Conservation (phyloP, 64 coral and sea anemone genomes). For the Montipora cactus region DNA sequence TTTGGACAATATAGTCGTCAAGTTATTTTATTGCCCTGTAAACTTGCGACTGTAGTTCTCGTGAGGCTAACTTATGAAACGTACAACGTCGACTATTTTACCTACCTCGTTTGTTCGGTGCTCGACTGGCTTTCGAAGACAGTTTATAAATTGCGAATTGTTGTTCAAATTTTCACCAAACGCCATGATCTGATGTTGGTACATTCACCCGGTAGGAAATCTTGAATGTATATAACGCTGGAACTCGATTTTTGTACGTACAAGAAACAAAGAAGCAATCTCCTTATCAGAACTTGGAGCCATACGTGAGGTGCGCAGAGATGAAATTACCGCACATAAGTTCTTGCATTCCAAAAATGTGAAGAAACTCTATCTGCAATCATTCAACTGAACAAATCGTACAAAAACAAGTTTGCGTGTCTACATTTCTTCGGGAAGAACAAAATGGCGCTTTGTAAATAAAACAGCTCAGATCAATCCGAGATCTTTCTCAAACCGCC, state of each 20-base stretch:
- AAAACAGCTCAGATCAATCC: slow-evolving; percentile 18
- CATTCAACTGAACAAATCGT: background rate
- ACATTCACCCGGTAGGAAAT: slow-evolving; percentile 14
- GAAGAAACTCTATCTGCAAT: slow-evolving; percentile 28
- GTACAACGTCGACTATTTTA: no score
- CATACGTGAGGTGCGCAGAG: slow-evolving; percentile 32
- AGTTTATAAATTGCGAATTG: slow-evolving; percentile 83
- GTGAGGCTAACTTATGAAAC: no score
- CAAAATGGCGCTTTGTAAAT: slow-evolving; percentile 56
- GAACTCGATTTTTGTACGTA: slow-evolving; percentile 5
- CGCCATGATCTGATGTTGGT: background rate
- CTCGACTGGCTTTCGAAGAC: slow-evolving; percentile 81
- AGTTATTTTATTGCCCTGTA: no score
- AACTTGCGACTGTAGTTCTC: no score
- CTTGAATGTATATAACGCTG: background rate
- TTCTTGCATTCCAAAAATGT: slow-evolving; percentile 50
- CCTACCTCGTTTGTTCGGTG: slow-evolving; percentile 85
- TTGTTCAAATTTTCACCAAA: slow-evolving; percentile 72
- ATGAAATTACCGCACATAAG: slow-evolving; percentile 25
- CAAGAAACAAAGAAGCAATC: background rate
- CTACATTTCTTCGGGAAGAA: slow-evolving; percentile 35
- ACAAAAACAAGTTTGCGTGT: slow-evolving; percentile 41
- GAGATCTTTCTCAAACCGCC: background rate
- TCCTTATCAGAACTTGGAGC: slow-evolving; percentile 5
- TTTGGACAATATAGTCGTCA: no score